phyloP scores from a whole-genome alignment of 2,888 invertebrate species.

The Lutraria lutraria region DNA sequence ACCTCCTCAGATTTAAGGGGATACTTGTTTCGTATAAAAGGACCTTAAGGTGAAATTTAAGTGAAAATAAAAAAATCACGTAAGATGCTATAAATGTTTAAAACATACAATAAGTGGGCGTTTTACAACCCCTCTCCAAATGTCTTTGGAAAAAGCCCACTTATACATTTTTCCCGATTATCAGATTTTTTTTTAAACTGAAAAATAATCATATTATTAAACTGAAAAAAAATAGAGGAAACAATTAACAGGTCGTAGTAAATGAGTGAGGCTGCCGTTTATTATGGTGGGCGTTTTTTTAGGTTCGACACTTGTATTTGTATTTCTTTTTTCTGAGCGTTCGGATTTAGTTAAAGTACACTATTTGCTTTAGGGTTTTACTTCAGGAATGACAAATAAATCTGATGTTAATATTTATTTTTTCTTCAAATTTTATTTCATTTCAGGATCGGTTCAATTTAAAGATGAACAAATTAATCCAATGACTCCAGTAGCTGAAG shows the following conservation, averaged over 20 bases:
- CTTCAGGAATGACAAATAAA: background rate
- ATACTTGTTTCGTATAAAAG: background rate
- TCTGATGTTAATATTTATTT: background rate
- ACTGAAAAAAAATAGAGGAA: too few species aligned
- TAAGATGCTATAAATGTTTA: background rate
- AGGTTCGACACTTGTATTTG: too few species aligned
- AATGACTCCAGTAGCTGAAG: conserved; percentile 63
- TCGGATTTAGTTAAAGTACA: too few species aligned
- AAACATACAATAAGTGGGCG: background rate
- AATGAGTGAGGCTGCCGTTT: too few species aligned
- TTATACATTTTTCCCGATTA: too few species aligned
- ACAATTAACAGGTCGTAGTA: too few species aligned
- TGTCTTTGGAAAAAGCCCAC: too few species aligned
- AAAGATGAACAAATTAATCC: conserved; percentile 39
- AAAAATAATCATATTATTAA: too few species aligned
- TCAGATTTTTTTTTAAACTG: too few species aligned
- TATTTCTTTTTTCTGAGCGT: too few species aligned
- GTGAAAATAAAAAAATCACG: conserved; percentile 7
- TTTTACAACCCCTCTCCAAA: background rate
- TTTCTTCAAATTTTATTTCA: background rate
- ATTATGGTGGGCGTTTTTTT: too few species aligned
- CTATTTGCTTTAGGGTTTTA: too few species aligned
- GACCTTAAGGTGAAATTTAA: background rate
- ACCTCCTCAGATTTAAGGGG: background rate
- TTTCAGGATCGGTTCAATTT: conserved; percentile 43